Base-by-base conservation (phyloP, 2,113 vertebrate species). In the Xyrauchen texanus region DNA sequence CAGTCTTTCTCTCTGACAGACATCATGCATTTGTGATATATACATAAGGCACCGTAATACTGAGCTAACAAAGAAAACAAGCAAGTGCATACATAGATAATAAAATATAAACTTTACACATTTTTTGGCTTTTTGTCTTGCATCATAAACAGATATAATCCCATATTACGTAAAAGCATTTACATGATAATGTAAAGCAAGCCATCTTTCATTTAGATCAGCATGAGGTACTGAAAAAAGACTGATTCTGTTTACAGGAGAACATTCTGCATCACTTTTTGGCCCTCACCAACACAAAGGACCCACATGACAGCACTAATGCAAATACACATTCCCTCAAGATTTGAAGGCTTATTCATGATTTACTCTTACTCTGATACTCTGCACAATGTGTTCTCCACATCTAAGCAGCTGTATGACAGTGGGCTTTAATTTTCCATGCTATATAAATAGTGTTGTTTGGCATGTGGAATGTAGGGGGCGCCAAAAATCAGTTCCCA, bases 31-130 rank as follows among this genome's bases (percentile, higher is more conserved):
- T 12, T 44, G 15, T 34, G 21, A 34, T 34, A 76, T 13, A 66
- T 44, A 70, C 63, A 53, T 49, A 34, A 62, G 7, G 34, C 15
- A 81, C 75, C 68, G 75, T n/a, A 58, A 58, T 58, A 58, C 15
- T 15, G 46, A 69, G 42, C 68, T 21, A 55, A 75, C 21, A 47
- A 52, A 70, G 60, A 60, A 21, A 34, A 34, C 21, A 74, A 74
- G 45, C 58, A 62, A 62, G 16, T 55, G 53, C 69, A 49, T 51
- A 49, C 45, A 62, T 51, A 44, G 4, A 47, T 44, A 3, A 65
- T 73, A 79, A 66, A 79, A 79, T 65, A 34, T 34, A 45, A 8
- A 15, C 65, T 44, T 65, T 44, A 58, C 65, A 80, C 4, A 47
- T 10, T 12, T 62, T 72, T 57, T 80, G 78, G 44, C 78, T 68